Evolutionary conservation across 2,113 vertebrate species (phyloP).

Genomic region (Grammomys surdaster): DNA sequence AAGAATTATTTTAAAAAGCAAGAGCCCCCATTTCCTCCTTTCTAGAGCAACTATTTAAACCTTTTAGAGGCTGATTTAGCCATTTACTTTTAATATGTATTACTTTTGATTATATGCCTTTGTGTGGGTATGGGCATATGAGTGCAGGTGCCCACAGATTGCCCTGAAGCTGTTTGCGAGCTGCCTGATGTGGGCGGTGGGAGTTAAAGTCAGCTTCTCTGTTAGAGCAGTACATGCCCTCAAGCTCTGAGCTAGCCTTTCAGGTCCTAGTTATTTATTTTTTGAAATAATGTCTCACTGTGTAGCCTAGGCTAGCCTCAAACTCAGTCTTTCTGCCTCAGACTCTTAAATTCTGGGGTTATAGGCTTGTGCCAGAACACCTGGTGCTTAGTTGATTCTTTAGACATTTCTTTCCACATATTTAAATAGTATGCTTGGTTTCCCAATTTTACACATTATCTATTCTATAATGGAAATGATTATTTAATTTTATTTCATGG

Average conservation of each 20-base stretch:
- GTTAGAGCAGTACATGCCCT: background rate
- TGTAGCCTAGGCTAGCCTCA: background rate
- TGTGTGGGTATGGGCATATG: background rate
- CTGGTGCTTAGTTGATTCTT: background rate
- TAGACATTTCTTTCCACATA: background rate
- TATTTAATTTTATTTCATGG: background rate
- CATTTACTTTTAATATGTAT: background rate
- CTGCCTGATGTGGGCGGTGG: background rate
- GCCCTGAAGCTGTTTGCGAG: background rate
- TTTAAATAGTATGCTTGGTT: background rate
- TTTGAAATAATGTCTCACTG: background rate
- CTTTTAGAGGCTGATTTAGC: background rate
- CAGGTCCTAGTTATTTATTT: background rate
- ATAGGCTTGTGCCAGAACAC: background rate
- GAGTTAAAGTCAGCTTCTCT: background rate
- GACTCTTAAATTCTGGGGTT: background rate
- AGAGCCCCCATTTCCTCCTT: background rate
- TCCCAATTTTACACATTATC: background rate
- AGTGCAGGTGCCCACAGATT: background rate
- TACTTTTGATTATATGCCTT: background rate
- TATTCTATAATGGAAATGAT: background rate
- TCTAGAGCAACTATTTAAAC: background rate
- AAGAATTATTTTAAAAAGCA: background rate
- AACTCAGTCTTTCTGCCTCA: background rate
- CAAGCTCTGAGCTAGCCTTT: background rate